These are phyloP conservation scores for Syndactyla subalaris DNA, from an alignment of 2,797 vertebrate genomes.

Conservation along the genomic window DNA sequence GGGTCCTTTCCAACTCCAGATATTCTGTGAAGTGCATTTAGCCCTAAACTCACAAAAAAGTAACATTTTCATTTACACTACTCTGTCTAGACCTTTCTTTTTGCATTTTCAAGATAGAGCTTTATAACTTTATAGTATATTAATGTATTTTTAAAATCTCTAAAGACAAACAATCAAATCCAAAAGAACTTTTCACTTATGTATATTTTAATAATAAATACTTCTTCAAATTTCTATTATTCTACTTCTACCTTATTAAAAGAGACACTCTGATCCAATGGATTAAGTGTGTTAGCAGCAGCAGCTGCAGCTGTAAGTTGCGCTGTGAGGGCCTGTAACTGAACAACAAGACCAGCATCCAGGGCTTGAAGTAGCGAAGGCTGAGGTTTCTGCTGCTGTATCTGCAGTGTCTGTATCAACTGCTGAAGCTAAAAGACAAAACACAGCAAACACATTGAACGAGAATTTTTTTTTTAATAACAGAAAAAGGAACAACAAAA, in stretches of 20 bases:
- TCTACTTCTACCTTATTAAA: slow-evolving; percentile 91
- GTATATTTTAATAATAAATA: neutral
- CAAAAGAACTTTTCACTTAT: neutral
- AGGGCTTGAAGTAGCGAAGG: slow-evolving; percentile 95
- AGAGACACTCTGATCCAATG: slow-evolving; percentile 93
- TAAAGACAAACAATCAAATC: neutral
- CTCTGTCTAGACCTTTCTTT: neutral
- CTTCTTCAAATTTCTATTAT: neutral
- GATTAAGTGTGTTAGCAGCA: slow-evolving; percentile 90
- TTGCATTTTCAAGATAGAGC: neutral
- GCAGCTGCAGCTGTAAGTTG: slow-evolving; percentile 96
- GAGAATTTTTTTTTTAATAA: neutral
- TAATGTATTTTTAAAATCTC: neutral
- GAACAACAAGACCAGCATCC: slow-evolving; percentile 96
- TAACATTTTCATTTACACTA: neutral
- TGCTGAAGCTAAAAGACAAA: slow-evolving; percentile 88
- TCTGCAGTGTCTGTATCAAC: slow-evolving; percentile 94
- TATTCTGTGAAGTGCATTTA: neutral
- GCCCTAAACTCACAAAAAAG: neutral
- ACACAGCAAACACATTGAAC: neutral
- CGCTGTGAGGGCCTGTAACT: slow-evolving; percentile 95
- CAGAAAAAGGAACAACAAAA: neutral
- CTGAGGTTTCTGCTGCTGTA: slow-evolving; percentile 98
- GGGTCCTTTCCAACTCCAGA: neutral
- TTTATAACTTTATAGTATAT: neutral